Evolutionary conservation across 2,888 invertebrate species (phyloP).

Genomic region (Rhagium mordax): DNA sequence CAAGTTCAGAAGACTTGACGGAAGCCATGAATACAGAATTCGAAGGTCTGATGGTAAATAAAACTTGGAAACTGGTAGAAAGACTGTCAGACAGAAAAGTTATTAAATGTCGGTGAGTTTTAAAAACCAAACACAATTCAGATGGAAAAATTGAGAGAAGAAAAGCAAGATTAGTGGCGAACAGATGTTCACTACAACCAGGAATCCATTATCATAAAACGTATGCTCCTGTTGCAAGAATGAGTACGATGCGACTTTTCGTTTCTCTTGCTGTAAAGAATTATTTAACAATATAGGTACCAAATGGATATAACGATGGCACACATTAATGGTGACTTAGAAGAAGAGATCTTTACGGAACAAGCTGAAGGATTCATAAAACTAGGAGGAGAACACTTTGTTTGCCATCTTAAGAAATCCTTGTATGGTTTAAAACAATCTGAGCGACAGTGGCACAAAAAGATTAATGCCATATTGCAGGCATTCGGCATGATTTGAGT

Average conservation of each 20-base stretch:
- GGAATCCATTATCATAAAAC: constrained; percentile 17
- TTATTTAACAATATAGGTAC: constrained; percentile 9
- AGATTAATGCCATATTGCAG: constrained; percentile 18
- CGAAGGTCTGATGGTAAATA: too few relatives aligned
- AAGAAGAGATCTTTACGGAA: constrained; percentile 52
- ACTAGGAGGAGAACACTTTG: constrained; percentile 7
- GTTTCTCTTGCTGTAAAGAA: constrained; percentile 11
- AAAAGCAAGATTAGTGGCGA: constrained; percentile 41
- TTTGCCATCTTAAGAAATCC: too few relatives aligned
- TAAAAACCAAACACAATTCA: too few relatives aligned
- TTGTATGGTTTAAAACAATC: constrained; percentile 57
- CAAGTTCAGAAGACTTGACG: too few relatives aligned
- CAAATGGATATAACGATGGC: constrained; percentile 40
- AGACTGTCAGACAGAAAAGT: too few relatives aligned
- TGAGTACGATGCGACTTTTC: constrained; percentile 11
- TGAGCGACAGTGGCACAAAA: constrained; percentile 47
- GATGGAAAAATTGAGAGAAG: too few relatives aligned
- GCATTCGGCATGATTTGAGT: too few relatives aligned
- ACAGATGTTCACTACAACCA: constrained; percentile 1
- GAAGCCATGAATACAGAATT: too few relatives aligned
- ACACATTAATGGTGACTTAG: constrained; percentile 51
- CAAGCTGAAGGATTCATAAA: constrained; percentile 17
- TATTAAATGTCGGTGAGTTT: too few relatives aligned
- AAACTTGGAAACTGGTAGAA: too few relatives aligned
- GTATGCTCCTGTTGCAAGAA: constrained; percentile 6